Evolutionary conservation across 1,140 invertebrate genomes (phyloP).

Genomic region (Thaumetopoea pityocampa): DNA sequence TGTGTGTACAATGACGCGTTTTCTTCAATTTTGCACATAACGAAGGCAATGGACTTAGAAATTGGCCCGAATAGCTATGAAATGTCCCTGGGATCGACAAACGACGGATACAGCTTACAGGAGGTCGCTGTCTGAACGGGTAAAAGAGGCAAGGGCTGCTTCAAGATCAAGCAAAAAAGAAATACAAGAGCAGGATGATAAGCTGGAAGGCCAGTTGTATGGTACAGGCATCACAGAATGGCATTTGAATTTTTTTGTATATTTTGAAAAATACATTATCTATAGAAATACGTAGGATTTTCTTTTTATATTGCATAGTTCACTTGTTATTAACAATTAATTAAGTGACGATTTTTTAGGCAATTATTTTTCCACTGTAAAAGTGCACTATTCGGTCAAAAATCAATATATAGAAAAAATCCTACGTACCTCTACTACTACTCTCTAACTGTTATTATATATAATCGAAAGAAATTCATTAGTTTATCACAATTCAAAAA

Average conservation of each 20-base stretch:
- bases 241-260: not conserved
- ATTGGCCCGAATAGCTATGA: constrained; percentile 4
- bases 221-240: constrained; percentile 5
- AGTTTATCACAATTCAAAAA: not conserved
- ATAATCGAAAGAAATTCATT: constrained; percentile 2
- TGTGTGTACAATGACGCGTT: constrained; percentile 8
- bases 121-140: constrained; percentile 10
- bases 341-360: constrained; percentile 7
- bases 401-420: constrained; percentile 1
- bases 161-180: constrained; percentile 16
- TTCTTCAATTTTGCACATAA: constrained; percentile 9
- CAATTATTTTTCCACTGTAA: constrained; percentile 6
- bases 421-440: constrained; percentile 2
- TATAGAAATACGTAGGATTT: constrained; percentile 9
- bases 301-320: constrained; percentile 7
- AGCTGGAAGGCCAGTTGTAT: constrained; percentile 14
- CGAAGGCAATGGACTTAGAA: constrained; percentile 4
- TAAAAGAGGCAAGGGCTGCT: constrained; percentile 11
- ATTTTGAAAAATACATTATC: not conserved
- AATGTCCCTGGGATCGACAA: constrained; percentile 11
- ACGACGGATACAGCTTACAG: constrained; percentile 7
- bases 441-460: constrained; percentile 2
- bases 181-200: constrained; percentile 8
- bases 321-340: constrained; percentile 14
- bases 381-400: constrained; percentile 1